phyloP scores from a whole-genome alignment of 2,113 vertebrate genomes.

The Larimichthys polyactis region DNA sequence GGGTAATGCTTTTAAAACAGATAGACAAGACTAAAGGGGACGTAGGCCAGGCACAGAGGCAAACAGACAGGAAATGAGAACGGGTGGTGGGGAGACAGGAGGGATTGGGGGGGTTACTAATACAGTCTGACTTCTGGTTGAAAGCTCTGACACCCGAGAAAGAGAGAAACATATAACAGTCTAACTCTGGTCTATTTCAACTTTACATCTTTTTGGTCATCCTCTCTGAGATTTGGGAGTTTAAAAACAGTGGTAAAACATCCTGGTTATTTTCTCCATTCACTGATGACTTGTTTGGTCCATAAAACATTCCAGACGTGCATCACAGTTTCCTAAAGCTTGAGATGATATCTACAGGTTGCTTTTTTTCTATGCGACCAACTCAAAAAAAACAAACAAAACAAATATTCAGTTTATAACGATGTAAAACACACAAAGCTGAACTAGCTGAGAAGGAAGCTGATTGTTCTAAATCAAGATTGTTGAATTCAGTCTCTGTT shows the following conservation, averaged over 20 bases:
- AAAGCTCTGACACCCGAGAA: not conserved
- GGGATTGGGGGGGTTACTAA: slow-evolving; percentile 19
- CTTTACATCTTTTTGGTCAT: not conserved
- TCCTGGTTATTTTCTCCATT: not conserved
- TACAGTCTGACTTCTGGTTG: slow-evolving; percentile 51
- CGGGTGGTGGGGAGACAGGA: slow-evolving; percentile 43
- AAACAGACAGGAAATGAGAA: slow-evolving; percentile 79
- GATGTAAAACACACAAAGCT: too few species aligned
- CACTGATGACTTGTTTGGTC: not conserved
- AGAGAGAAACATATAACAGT: not conserved
- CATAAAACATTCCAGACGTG: too few species aligned
- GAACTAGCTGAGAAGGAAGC: not conserved
- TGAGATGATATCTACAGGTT: not conserved
- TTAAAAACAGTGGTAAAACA: not conserved
- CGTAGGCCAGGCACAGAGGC: slow-evolving; percentile 61
- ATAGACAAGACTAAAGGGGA: slow-evolving; percentile 74
- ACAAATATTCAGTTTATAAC: not conserved
- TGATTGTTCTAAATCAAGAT: too few species aligned
- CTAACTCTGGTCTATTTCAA: not conserved
- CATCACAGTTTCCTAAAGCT: not conserved
- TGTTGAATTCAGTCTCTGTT: too few species aligned
- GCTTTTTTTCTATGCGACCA: not conserved
- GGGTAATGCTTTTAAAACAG: slow-evolving; percentile 76
- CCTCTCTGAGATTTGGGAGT: not conserved
- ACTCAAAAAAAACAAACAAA: not conserved